Base-by-base conservation (phyloP, 2,797 vertebrate genomes). In the Mormyrus proboscirostris region DNA sequence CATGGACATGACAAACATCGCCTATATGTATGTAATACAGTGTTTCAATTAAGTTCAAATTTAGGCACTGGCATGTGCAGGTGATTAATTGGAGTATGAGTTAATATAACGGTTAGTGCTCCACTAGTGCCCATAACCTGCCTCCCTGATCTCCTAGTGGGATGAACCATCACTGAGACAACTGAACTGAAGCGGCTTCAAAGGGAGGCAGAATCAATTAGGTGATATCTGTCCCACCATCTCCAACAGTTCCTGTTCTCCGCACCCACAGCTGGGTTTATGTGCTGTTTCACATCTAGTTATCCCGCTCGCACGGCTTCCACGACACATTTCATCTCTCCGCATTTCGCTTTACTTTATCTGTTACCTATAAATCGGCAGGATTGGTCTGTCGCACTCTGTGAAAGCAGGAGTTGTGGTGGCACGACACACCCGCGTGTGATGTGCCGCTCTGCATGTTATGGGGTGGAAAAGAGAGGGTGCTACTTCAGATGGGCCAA, bases 221-320 rank as follows among this genome's bases (percentile, higher is more conserved):
- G 44, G 22, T 85, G 82, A 10, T 33, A 51, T 51, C 49, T 87
- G 57, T 41, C 57, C n/a, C 53, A 76, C 62, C 29, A 86, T 87
- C 89, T 86, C 29, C 9, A 38, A 49, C 10, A 87, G 49, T 86
- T 76, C 82, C 41, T 76, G 49, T 89, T 89, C 50, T 50, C 9
- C 57, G 14, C 53, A 59, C 41, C 79, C 55, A 89, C 44, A 3
- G n/a, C 51, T 51, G n/a, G 38, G 44, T 19, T 55, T 49, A 44
- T 14, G 25, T 9, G 41, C 38, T 22, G 76, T 59, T 84, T 89
- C 38, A 25, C n/a, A 62, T 59, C 22, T 83, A 33, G 55, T 88
- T 57, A 65, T 62, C 55, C 57, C 9, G 16, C 33, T 86, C n/a
- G 4, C 57, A 65, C 3, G n/a, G 57, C 16, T n/a, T 88, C 55